These are phyloP conservation scores for Pogonus chalceus DNA, from an alignment of 1,140 invertebrate species.

Conservation along the genomic window DNA sequence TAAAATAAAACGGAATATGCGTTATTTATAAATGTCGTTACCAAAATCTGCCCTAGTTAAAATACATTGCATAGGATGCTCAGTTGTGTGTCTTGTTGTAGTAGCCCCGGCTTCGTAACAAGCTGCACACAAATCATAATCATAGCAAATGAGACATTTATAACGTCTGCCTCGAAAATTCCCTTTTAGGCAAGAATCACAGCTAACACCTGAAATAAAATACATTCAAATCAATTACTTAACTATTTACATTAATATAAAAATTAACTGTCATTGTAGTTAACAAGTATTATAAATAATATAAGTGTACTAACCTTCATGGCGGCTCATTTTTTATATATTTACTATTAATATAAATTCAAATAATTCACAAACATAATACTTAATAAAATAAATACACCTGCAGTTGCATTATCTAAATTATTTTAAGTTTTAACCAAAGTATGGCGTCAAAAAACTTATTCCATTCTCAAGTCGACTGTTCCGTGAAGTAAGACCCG, in stretches of 20 bases:
- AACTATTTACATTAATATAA: background rate
- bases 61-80: conserved; percentile 98
- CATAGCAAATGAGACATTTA: conserved; percentile 97
- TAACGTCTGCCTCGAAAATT: conserved; percentile 95
- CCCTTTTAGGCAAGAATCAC: conserved; percentile 97
- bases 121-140: conserved; percentile 95
- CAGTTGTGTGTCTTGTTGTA: conserved; percentile 83
- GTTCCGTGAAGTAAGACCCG: no score
- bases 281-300: background rate
- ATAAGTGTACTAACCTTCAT: background rate
- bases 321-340: background rate
- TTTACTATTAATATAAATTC: no score
- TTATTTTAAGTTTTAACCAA: no score
- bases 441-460: no score
- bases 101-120: conserved; percentile 93
- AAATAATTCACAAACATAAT: no score
- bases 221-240: background rate
- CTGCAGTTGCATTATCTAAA: no score
- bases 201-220: conserved; percentile 76
- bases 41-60: conserved; percentile 93
- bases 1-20: no score
- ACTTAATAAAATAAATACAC: no score
- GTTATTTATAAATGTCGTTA: conserved; percentile 36
- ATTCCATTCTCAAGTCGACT: no score
- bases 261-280: background rate